These are phyloP conservation scores for Netta rufina DNA, from an alignment of 2,797 vertebrate genomes.

Conservation along the genomic window DNA sequence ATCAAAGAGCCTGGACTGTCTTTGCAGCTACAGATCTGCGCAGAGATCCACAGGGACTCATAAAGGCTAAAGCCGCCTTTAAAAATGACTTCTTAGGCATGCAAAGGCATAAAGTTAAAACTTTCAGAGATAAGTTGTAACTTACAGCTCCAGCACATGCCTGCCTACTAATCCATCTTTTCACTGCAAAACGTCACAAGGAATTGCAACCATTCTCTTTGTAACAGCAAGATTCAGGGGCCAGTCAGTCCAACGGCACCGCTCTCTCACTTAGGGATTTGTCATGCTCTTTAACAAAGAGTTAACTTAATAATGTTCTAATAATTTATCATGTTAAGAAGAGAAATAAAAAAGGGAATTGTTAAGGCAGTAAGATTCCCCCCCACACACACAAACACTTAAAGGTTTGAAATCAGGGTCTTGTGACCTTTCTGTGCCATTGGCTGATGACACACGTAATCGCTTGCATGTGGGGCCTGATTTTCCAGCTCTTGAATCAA, in stretches of 20 bases:
- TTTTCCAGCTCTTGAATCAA: background rate
- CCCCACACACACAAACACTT: background rate
- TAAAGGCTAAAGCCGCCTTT: conserved; percentile 59
- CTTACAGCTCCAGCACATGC: conserved; percentile 30
- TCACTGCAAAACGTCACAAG: background rate
- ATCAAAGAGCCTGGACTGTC: conserved; percentile 42
- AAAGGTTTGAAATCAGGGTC: background rate
- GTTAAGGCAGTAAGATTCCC: background rate
- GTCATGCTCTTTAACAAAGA: conserved; percentile 1
- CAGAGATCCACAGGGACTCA: background rate
- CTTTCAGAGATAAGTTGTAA: conserved; percentile 63
- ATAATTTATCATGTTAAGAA: background rate
- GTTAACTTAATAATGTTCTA: background rate
- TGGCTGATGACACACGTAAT: background rate
- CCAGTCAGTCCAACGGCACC: background rate
- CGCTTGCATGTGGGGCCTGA: background rate
- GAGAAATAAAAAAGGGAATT: conserved; percentile 1
- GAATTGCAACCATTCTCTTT: conserved; percentile 12
- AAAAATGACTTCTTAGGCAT: conserved; percentile 60
- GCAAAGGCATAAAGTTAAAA: conserved; percentile 61
- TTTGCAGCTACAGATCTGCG: conserved; percentile 55
- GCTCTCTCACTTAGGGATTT: background rate
- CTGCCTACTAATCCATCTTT: conserved; percentile 49
- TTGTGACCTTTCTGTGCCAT: background rate
- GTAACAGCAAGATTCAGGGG: background rate